Evolutionary conservation across 2,888 invertebrate species (phyloP), one percentile per base, ranked within the genome.

Genomic region (Sialis lutaria): DNA sequence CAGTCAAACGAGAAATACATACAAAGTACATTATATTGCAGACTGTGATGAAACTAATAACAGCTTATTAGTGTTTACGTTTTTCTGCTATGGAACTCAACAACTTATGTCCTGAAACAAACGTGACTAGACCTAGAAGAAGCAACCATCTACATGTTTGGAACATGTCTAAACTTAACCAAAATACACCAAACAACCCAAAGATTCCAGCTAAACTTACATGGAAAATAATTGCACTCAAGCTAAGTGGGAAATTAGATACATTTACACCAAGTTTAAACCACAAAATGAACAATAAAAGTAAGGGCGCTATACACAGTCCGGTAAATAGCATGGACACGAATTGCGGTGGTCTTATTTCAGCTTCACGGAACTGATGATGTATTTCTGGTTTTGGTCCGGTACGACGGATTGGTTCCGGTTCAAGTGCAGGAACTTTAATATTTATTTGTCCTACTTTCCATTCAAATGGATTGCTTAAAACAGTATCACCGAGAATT

Each of bases 111-210:
- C 97, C 97, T 50, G 86, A 79, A 37, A 97, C 75, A 75, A 97
- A 96, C 48, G 96, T 95, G 53, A 93, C 74, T 37, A 83, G 70
- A 48, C 82, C 92, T 48, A 97, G 72, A 50, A 87, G 79, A 53
- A 86, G 70, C 56, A 98, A 73, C 69, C 89, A 91, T 55, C 90
- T 84, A 57, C 93, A 70, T 12, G 97, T 95, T 54, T 84, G 80
- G 72, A 98, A 98, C 97, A 98, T 98, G 60, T 91, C 82, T 56
- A 97, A 71, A 60, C 82, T 75, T 55, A 92, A 67, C 95, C 96
- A 98, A 70, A 98, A 92, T 57, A 85, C 66, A 46, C 77, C 81
- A 69, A 95, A 97, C 47, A 98, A 75, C 0, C 72, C 74, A 58
- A 97, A 82, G 48, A 95, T 91, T 32, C 74, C 87, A 62, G 82